Conservation (phyloP, 2,888 invertebrate genomes). For the Drosophila neonasuta region DNA sequence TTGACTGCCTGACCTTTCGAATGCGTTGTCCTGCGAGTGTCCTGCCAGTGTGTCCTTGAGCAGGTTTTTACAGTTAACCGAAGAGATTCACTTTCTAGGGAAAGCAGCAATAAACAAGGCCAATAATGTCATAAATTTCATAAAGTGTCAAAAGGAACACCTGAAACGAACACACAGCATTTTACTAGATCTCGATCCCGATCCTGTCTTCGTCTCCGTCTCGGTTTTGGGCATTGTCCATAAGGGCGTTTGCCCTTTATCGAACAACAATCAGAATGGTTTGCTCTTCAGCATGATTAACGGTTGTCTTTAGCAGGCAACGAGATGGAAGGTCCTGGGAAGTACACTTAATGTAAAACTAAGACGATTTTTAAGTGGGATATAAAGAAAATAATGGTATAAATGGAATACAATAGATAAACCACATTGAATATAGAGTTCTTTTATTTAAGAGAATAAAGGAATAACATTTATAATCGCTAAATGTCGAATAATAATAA, state of each 20-base stretch:
- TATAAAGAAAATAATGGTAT: background rate
- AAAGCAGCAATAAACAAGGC: constrained; percentile 50
- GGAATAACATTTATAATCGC: background rate
- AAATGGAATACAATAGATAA: background rate
- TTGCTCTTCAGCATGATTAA: constrained; percentile 17
- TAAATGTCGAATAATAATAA: too few relatives aligned
- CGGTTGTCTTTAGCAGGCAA: constrained; percentile 2
- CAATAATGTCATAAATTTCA: constrained; percentile 79
- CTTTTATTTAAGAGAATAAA: background rate
- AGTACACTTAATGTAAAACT: background rate
- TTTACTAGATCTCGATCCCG: background rate
- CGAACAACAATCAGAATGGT: constrained; percentile 35
- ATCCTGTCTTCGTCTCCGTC: background rate
- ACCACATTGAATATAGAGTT: background rate
- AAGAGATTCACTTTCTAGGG: constrained; percentile 58
- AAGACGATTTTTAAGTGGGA: background rate
- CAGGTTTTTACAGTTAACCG: constrained; percentile 65
- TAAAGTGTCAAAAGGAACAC: constrained; percentile 78
- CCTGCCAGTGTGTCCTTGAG: constrained; percentile 46
- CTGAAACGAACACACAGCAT: constrained; percentile 44
- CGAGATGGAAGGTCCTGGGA: background rate
- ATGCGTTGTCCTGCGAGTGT: constrained; percentile 8
- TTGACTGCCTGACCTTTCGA: constrained; percentile 18
- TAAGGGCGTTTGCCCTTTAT: constrained; percentile 44
- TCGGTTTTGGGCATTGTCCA: constrained; percentile 21